Conservation (phyloP, 1,140 invertebrate genomes). For the Apis cerana region DNA sequence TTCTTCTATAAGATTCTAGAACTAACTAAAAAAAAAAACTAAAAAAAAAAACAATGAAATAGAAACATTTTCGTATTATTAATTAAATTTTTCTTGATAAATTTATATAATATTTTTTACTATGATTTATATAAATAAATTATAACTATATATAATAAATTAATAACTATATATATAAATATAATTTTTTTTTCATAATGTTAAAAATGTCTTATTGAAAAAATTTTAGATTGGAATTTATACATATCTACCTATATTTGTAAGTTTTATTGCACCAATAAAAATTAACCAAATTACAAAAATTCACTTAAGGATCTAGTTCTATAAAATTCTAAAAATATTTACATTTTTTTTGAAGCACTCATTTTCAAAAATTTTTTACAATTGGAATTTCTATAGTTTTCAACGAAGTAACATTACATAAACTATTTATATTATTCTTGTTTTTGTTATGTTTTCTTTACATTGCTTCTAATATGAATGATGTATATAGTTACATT, state of each 20-base stretch:
- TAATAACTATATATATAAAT: too few species aligned
- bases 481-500: not conserved
- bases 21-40: too few species aligned
- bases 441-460: not conserved
- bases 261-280: too few species aligned
- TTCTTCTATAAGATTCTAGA: not conserved
- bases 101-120: not conserved
- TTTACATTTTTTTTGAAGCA: not conserved
- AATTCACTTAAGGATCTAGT: too few species aligned
- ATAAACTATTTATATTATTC: not conserved
- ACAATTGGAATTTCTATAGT: not conserved
- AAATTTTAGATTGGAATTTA: too few species aligned
- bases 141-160: too few species aligned
- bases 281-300: too few species aligned
- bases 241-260: too few species aligned
- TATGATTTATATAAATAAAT: not conserved
- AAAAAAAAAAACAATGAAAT: constrained; percentile 5
- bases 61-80: not conserved
- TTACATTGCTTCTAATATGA: not conserved
- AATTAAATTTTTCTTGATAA: constrained; percentile 19
- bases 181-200: not conserved
- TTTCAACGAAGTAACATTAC: not conserved
- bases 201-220: not conserved
- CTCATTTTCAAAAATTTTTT: not conserved
- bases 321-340: not conserved